phyloP scores from a whole-genome alignment of 2,888 invertebrate species.

The Clepsis dumicolana region DNA sequence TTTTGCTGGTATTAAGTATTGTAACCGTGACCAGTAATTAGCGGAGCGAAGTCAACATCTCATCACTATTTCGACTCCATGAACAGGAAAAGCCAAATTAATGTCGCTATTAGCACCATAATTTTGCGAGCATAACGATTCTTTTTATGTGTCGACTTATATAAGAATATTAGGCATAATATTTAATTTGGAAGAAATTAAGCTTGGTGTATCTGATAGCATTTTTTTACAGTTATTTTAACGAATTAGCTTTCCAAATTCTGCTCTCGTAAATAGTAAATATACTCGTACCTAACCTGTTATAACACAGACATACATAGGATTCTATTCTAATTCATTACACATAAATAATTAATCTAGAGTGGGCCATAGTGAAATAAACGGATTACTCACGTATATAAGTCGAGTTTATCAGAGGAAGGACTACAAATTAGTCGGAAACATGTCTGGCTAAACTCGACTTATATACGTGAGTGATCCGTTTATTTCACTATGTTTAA shows the following conservation, averaged over 20 bases:
- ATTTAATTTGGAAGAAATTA: background rate
- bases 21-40: background rate
- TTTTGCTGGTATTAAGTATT: background rate
- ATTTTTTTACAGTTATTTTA: background rate
- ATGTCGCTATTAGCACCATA: slow-evolving; percentile 3
- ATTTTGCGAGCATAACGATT: slow-evolving; percentile 1
- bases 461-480: too few relatives aligned
- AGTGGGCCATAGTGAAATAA: too few relatives aligned
- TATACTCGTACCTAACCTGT: too few relatives aligned
- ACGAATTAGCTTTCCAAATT: background rate
- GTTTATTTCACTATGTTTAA: too few relatives aligned
- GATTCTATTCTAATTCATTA: too few relatives aligned
- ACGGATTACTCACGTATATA: too few relatives aligned
- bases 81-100: background rate
- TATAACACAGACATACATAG: too few relatives aligned
- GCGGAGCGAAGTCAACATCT: background rate
- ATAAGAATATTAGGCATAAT: background rate
- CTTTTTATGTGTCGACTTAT: background rate
- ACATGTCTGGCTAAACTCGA: too few relatives aligned
- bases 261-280: too few relatives aligned
- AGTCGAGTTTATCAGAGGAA: too few relatives aligned
- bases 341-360: too few relatives aligned
- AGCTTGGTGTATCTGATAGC: background rate
- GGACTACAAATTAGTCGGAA: too few relatives aligned
- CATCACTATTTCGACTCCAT: background rate